Base-by-base conservation (phyloP, 23 tunicate genomes). In the Styela clava region DNA sequence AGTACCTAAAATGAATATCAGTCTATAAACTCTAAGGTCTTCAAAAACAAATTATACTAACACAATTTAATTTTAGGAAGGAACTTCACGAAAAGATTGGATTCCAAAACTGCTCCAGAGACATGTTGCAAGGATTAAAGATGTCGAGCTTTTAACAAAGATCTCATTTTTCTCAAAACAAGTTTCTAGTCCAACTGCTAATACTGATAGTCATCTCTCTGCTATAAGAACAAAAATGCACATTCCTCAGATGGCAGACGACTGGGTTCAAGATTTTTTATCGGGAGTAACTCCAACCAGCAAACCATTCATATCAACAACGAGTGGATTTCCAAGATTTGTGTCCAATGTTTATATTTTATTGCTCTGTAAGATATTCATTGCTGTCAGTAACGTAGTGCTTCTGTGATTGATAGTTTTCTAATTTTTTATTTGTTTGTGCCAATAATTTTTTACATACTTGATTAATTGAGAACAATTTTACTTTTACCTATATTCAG, bases 81-180 rank as follows among this genome's bases (percentile, higher is more conserved):
- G 31, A 7, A 16, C 7, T 28, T 5, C 71, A 16, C 9, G 9
- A 26, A 16, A 65, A 31, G 85, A 77, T 2, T 91, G 97, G 97
- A 69, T 77, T 5, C 85, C 87, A 25, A 5, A 64, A 21, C 82
- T 80, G 21, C 34, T 86, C 31, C 31, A 35, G 2, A 74, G 85
- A 33, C 97, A 91, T 56, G 85, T 91, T 37, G 84, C 91, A 3
- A 74, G 97, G 16, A 37, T 91, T 2, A 64, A 65, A 30, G 97
- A 91, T 63, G 68, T 91, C 19, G 97, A 91, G 74, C 82, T 91
- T 1, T 61, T 91, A 12, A 78, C 91, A 2, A 86, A 86, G 65
- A 64, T 81, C 26, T 64, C 69, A 16, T 82, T 85, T 52, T 82
- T 85, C 69, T 33, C 83, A 2, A 31, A 29, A 19, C 70, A 77